A percentile compares a stretch with the other conserved stretches of the same genome.
Conservation (phyloP, 2,888 invertebrate genomes). For the Vesta saturnalis region DNA sequence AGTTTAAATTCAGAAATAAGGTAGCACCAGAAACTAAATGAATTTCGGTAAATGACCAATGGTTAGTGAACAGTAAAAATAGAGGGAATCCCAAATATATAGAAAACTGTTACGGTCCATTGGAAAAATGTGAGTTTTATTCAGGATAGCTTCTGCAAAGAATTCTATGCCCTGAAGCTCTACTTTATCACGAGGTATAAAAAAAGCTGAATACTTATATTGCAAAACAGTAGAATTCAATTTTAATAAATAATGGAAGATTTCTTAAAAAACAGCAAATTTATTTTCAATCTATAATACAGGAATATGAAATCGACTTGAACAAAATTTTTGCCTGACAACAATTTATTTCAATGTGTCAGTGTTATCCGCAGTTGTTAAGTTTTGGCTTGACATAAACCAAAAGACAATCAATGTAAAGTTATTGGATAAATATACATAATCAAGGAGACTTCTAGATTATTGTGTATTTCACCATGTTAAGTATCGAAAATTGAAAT, state of each 20-base stretch:
- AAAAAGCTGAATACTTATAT: constrained; percentile 31
- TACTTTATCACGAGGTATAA: constrained; percentile 33
- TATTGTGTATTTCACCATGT: background rate
- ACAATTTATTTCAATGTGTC: too few species aligned
- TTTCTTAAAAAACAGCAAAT: constrained; percentile 5
- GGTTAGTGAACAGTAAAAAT: constrained; percentile 29
- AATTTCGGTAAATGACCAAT: constrained; percentile 25
- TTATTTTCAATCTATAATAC: background rate
- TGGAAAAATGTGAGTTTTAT: constrained; percentile 42
- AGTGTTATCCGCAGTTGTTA: too few species aligned
- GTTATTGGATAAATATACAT: too few species aligned
- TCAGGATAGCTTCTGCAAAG: constrained; percentile 39
- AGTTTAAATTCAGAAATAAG: background rate
- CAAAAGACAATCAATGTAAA: too few species aligned
- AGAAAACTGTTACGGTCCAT: constrained; percentile 41
- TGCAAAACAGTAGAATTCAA: constrained; percentile 17
- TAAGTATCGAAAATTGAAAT: constrained; percentile 11
- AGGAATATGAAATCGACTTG: background rate
- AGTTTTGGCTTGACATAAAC: too few species aligned
- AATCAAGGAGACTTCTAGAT: too few species aligned
- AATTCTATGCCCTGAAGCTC: constrained; percentile 30
- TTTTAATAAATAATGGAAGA: constrained; percentile 28
- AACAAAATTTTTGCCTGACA: too few species aligned
- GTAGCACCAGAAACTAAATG: constrained; percentile 2
- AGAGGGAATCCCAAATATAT: constrained; percentile 32